Evolutionary conservation across 2,797 vertebrate genomes (phyloP), one percentile per base, ranked within the genome.

Genomic region (Rhincodon typus): DNA sequence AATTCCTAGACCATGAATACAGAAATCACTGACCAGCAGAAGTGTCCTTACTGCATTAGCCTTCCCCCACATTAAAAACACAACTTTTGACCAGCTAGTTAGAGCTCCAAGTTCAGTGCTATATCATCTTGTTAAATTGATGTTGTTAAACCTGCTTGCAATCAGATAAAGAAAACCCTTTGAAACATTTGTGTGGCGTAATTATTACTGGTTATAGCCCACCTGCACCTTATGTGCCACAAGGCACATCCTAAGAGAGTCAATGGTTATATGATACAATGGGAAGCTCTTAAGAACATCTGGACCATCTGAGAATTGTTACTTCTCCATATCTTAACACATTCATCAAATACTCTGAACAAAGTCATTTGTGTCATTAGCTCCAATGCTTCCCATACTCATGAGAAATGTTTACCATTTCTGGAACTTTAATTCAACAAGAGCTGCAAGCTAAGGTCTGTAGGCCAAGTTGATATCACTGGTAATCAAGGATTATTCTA

Each of bases 121-220:
- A 90, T 90, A 13, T 90, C 87, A 90, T 90, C 53, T 66, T 90
- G 87, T 62, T 62, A 62, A 62, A 57, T 62, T 90, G 57, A 90
- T 90, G 30, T 66, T 30, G 50, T 34, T n/a, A 90, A 90, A n/a
- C 57, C 57, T 66, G 57, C 87, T 90, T 66, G 30, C 53, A 66
- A 62, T 57, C 57, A 66, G 34, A 30, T 90, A 34, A 90, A n/a
- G 87, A 90, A 77, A 88, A 23, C 19, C 38, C 46, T n/a, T 7
- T 88, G 50, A 88, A 88, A 30, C 25, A 57, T 30, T 4, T 62
- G 53, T n/a, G 15, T 62, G 30, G 13, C 30, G 8, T 72, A 62
- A 1, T 90, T 57, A 90, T 90, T 17, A n/a, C 57, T 90, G 87
- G 30, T 62, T 30, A 6, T 6, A 62, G 34, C 87, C 62, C 30